phyloP scores from a whole-genome alignment of 2,113 vertebrate genomes.

The Sinocyclocheilus rhinocerous region DNA sequence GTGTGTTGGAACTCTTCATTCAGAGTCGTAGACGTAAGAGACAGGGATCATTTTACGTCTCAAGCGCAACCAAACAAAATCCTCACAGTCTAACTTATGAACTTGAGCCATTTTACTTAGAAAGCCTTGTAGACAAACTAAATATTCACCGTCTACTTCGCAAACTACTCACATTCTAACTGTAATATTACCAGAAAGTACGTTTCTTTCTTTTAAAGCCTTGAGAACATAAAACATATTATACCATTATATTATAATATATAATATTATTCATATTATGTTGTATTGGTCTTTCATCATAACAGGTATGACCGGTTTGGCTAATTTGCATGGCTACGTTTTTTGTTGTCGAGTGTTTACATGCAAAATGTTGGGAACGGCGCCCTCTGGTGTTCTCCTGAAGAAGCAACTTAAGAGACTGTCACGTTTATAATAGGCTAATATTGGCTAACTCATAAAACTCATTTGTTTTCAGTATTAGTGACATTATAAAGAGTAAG shows the following conservation, averaged over 20 bases:
- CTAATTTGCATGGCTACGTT: neutral
- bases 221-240: neutral
- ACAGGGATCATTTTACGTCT: neutral
- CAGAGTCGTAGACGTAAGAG: too few relatives aligned
- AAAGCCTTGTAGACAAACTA: neutral
- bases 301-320: constrained; percentile 32
- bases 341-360: neutral
- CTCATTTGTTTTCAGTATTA: neutral
- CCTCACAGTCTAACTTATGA: neutral
- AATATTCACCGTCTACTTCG: neutral
- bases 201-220: neutral
- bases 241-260: neutral
- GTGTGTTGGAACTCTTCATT: neutral
- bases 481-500: too few relatives aligned
- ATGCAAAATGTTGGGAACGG: neutral
- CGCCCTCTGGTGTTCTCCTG: neutral
- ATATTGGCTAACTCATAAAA: neutral
- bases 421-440: neutral
- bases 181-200: neutral
- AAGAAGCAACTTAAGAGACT: neutral
- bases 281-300: neutral
- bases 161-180: neutral
- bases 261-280: neutral
- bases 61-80: neutral
- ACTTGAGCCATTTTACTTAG: neutral